phyloP scores from a whole-genome alignment of 2,888 invertebrate genomes.

The Globia sparganii region DNA sequence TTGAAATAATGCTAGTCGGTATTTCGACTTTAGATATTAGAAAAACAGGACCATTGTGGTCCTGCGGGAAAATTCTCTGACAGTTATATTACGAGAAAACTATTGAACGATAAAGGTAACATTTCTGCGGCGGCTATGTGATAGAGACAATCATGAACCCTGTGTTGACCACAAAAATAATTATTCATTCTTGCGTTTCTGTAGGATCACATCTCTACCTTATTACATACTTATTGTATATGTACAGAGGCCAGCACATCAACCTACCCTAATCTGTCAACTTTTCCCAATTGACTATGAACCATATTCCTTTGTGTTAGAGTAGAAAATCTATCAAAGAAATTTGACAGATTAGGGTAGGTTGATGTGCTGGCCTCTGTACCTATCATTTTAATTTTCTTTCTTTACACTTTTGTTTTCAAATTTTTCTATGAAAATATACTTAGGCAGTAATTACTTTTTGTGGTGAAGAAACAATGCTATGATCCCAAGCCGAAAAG shows the following conservation, averaged over 20 bases:
- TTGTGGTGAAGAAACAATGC: neutral
- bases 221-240: no score
- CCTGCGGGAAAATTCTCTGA: neutral
- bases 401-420: neutral
- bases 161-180: neutral
- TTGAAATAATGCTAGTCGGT: neutral
- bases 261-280: no score
- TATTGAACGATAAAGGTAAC: neutral
- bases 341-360: no score
- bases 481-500: neutral
- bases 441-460: neutral
- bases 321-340: no score
- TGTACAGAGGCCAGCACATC: no score
- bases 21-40: neutral
- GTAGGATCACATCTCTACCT: neutral
- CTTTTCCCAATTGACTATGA: no score
- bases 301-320: no score
- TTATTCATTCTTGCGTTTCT: neutral
- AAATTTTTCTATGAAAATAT: conserved; percentile 3
- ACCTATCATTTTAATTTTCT: neutral
- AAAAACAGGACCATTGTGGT: neutral
- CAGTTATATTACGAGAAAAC: neutral
- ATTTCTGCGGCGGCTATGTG: neutral
- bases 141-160: neutral
- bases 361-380: no score